Conservation (phyloP, 92 coral and sea anemone species). For the Palythoa grandis region DNA sequence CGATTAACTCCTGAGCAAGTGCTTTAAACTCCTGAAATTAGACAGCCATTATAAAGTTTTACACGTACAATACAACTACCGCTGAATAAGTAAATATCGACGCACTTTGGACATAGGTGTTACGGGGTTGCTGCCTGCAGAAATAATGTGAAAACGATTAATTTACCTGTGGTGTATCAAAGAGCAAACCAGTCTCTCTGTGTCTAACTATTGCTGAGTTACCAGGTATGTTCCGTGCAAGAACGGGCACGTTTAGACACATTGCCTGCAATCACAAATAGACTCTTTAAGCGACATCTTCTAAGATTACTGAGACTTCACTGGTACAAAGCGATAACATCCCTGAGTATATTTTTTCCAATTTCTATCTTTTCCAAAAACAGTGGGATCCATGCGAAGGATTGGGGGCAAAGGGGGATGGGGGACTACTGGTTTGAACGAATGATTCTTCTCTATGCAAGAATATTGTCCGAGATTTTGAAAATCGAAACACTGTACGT, state of each 20-base stretch:
- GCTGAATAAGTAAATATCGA: not conserved
- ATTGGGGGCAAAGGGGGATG: no score
- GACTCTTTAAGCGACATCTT: not conserved
- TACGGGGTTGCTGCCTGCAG: not conserved
- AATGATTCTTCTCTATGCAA: no score
- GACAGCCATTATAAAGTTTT: not conserved
- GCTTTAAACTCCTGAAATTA: conserved; percentile 71
- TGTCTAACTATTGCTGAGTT: conserved; percentile 80
- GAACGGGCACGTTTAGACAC: conserved; percentile 78
- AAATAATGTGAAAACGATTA: not conserved
- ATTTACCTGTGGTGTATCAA: conserved; percentile 71
- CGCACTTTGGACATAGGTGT: not conserved
- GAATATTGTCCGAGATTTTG: no score
- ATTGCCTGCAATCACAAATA: conserved; percentile 69
- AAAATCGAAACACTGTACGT: no score
- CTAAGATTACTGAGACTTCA: not conserved
- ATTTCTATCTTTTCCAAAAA: no score
- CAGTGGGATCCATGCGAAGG: no score
- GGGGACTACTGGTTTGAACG: no score
- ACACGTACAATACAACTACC: not conserved
- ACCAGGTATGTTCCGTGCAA: conserved; percentile 89
- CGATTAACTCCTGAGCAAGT: conserved; percentile 77
- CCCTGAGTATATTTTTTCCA: no score
- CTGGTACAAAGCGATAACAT: no score
- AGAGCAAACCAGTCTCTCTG: conserved; percentile 83